phyloP scores from a whole-genome alignment of 2,797 vertebrate species.

The Adelosebastes latens region DNA sequence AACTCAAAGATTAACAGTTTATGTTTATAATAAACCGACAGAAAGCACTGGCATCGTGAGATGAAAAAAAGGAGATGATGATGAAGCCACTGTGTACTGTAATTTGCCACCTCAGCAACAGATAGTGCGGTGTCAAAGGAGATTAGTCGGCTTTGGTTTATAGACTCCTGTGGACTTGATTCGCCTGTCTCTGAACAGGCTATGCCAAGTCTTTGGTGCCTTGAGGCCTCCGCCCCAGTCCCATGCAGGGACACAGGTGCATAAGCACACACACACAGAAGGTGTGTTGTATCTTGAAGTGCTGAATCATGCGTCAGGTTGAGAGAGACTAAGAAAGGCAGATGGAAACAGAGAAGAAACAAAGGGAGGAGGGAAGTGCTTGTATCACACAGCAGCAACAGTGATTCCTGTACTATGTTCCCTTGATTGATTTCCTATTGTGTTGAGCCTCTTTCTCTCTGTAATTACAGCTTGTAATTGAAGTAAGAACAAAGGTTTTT shows the following conservation, averaged over 20 bases:
- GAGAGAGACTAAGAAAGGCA: slow-evolving; percentile 11
- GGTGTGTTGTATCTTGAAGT: slow-evolving; percentile 60
- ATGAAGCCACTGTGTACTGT: slow-evolving; percentile 11
- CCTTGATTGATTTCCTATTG: slow-evolving; percentile 57
- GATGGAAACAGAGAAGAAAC: slow-evolving; percentile 8
- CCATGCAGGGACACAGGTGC: slow-evolving; percentile 57
- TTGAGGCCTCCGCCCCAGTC: slow-evolving; percentile 37
- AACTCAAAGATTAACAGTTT: background rate
- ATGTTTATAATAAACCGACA: background rate
- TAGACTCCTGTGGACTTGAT: slow-evolving; percentile 48
- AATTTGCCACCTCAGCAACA: slow-evolving; percentile 58
- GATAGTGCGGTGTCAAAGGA: slow-evolving; percentile 47
- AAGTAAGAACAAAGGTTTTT: slow-evolving; percentile 26
- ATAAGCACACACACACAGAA: slow-evolving; percentile 13
- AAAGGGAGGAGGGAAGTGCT: background rate
- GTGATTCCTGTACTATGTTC: slow-evolving; percentile 17
- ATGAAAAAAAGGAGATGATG: slow-evolving; percentile 1
- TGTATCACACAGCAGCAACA: slow-evolving; percentile 4
- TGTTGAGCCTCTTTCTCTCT: slow-evolving; percentile 18
- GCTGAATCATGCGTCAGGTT: slow-evolving; percentile 56
- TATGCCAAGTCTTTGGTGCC: slow-evolving; percentile 50
- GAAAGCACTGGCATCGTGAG: background rate
- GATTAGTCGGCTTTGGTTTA: slow-evolving; percentile 65
- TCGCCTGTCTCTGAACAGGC: slow-evolving; percentile 58
- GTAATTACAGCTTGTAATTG: slow-evolving; percentile 59